A percentile compares a stretch with the other conserved stretches of the same genome.
These are phyloP conservation scores for Pseudorasbora parva DNA, from an alignment of 2,113 vertebrate species.

Conservation along the genomic window DNA sequence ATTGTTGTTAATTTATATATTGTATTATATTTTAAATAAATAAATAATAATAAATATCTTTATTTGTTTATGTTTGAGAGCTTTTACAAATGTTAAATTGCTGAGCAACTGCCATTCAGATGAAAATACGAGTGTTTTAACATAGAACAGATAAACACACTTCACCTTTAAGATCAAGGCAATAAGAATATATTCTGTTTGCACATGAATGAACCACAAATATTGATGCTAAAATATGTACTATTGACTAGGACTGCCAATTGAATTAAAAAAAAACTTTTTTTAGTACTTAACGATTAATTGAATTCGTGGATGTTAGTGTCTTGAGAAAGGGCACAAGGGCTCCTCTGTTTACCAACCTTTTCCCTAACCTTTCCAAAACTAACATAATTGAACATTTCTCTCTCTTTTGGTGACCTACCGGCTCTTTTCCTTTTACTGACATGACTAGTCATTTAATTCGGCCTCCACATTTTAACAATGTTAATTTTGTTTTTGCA, in stretches of 20 bases:
- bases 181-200: not conserved
- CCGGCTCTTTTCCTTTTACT: constrained; percentile 33
- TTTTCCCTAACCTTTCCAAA: constrained; percentile 31
- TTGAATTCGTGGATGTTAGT: not conserved
- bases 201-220: not conserved
- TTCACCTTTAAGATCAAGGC: not conserved
- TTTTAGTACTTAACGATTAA: not conserved
- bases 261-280: too few species aligned
- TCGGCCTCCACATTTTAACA: constrained; percentile 58
- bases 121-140: not conserved
- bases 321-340: not conserved
- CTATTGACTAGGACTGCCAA: not conserved
- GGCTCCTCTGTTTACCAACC: not conserved
- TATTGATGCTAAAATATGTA: not conserved
- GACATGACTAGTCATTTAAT: constrained; percentile 6
- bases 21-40: not conserved
- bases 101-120: not conserved
- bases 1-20: not conserved
- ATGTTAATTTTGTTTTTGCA: constrained; percentile 73
- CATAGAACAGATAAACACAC: not conserved
- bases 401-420: constrained; percentile 10
- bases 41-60: not conserved
- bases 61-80: not conserved
- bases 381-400: constrained; percentile 44
- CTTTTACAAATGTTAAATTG: not conserved